Percentiles rank a stretch among this genome's conserved stretches.
These are phyloP conservation scores for Hylomyscus alleni DNA, from an alignment of 2,797 vertebrate genomes.

Conservation along the genomic window DNA sequence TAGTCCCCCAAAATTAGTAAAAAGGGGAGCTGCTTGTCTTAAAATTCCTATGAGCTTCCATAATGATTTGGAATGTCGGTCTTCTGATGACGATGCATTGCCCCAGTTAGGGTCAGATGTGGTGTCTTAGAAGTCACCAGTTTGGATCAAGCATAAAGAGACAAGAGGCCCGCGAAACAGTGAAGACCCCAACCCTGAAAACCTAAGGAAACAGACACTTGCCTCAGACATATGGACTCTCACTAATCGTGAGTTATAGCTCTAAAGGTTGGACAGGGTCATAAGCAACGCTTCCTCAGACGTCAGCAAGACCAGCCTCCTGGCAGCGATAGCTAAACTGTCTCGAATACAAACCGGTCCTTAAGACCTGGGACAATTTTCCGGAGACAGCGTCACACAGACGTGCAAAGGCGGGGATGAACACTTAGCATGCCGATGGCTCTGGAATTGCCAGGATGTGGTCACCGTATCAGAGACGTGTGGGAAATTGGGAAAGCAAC, in stretches of 20 bases:
- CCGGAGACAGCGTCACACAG: not conserved
- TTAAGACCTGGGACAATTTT: not conserved
- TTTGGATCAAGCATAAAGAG: not conserved
- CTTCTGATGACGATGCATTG: not conserved
- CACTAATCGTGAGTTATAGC: not conserved
- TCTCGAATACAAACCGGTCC: not conserved
- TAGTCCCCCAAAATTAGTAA: not conserved
- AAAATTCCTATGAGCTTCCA: not conserved
- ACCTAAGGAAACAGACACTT: not conserved
- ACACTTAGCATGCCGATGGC: fast-evolving
- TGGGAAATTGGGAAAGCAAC: fast-evolving
- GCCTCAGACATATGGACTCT: no score
- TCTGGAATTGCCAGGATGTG: not conserved
- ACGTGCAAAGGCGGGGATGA: not conserved
- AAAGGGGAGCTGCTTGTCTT: not conserved
- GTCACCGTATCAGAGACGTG: fast-evolving
- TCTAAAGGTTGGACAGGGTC: not conserved
- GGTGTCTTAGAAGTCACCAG: not conserved
- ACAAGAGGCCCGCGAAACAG: not conserved
- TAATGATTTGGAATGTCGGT: not conserved
- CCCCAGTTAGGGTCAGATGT: not conserved
- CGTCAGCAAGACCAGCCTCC: not conserved
- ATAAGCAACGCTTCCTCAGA: not conserved
- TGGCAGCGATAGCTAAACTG: not conserved
- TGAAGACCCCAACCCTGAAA: not conserved